These are phyloP conservation scores for Crocidura indochinensis DNA, from an alignment of 2,797 vertebrate species.

Conservation along the genomic window DNA sequence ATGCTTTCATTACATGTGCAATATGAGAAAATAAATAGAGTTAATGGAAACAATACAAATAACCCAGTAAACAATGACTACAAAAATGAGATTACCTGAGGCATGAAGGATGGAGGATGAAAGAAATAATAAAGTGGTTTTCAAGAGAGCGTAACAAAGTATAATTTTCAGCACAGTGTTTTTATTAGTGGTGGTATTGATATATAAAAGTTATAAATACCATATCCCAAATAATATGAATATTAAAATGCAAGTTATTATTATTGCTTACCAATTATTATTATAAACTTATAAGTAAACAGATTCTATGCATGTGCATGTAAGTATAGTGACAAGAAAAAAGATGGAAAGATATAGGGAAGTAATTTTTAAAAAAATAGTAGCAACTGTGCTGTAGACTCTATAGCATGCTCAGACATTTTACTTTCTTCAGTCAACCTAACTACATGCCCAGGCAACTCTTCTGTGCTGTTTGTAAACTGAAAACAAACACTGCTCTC, in stretches of 20 bases:
- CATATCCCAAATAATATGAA: not conserved
- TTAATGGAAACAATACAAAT: not conserved
- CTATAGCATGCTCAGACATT: not conserved
- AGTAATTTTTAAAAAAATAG: constrained; percentile 5
- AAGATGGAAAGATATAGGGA: not conserved
- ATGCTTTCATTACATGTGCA: not conserved
- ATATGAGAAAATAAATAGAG: not conserved
- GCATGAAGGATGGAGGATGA: not conserved
- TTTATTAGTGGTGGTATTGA: not conserved
- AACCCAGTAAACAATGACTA: not conserved
- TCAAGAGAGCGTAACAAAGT: not conserved
- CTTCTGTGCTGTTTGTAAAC: not conserved
- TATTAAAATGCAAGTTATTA: not conserved
- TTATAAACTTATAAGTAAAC: not conserved
- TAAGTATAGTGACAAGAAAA: not conserved
- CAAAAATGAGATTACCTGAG: not conserved
- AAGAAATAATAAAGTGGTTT: not conserved
- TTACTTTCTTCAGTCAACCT: not conserved
- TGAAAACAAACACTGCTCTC: not conserved
- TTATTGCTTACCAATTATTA: not conserved
- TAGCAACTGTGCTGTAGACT: not conserved
- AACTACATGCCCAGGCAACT: not conserved
- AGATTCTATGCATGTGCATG: not conserved
- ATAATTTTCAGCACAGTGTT: not conserved
- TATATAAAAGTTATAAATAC: not conserved